Conservation (phyloP, 2,888 invertebrate genomes). For the Melinaea menophilus region DNA sequence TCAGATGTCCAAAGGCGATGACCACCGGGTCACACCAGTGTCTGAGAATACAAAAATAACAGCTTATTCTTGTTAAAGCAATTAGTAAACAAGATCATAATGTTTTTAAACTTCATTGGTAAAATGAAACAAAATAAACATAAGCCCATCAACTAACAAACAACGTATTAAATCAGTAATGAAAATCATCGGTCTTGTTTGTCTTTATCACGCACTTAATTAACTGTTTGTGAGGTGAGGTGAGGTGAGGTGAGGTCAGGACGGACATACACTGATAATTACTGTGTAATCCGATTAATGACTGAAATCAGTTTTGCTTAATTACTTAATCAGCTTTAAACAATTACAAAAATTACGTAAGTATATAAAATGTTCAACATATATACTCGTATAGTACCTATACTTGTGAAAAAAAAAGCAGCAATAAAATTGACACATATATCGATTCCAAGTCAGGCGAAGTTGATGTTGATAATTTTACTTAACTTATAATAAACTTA, state of each 20-base stretch:
- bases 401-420: no score
- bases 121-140: conserved; percentile 1
- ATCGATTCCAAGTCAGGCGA: no score
- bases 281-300: conserved; percentile 25
- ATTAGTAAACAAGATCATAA: background rate
- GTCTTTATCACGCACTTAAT: conserved; percentile 32
- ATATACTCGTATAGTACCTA: no score
- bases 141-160: conserved; percentile 8
- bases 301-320: conserved; percentile 15
- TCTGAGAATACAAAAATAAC: no score
- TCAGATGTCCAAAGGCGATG: no score
- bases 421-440: no score
- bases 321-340: conserved; percentile 3
- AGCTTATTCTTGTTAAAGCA: background rate
- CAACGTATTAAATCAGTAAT: conserved; percentile 22
- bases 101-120: background rate
- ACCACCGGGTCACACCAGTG: no score
- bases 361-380: no score
- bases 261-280: conserved; percentile 30
- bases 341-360: background rate
- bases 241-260: conserved; percentile 14
- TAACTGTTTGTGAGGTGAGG: conserved; percentile 31
- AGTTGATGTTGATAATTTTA: no score
- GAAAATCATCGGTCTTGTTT: conserved; percentile 28
- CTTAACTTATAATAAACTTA: no score